A percentile compares a stretch with the other conserved stretches of the same genome.
Evolutionary conservation across 1,140 invertebrate genomes (phyloP).

Genomic region (Wiebesia pumilae): DNA sequence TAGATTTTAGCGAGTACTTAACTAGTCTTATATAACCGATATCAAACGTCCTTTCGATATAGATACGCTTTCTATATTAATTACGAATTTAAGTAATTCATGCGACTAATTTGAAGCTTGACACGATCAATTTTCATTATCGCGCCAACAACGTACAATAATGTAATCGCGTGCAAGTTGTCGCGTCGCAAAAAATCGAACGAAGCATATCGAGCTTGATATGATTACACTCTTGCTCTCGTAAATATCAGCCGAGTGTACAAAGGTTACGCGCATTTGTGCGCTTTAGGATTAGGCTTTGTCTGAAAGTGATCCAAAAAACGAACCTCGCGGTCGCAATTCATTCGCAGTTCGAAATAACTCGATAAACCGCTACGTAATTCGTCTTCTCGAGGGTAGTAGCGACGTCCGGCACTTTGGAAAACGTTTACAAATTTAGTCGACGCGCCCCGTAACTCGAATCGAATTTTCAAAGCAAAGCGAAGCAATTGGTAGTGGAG

Average conservation of each 20-base stretch:
- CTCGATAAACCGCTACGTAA: background rate
- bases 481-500: background rate
- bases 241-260: background rate
- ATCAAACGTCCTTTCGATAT: background rate
- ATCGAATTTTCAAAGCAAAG: conserved; percentile 32
- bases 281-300: no score
- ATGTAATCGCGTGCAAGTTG: background rate
- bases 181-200: background rate
- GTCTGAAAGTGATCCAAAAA: background rate
- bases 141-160: background rate
- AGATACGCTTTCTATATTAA: background rate
- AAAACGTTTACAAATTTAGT: background rate
- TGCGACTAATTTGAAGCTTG: background rate
- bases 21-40: background rate
- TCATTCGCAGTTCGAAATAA: background rate
- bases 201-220: background rate
- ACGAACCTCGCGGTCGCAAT: no score
- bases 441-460: background rate
- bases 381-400: background rate
- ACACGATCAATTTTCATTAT: background rate
- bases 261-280: background rate
- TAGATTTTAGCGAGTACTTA: background rate
- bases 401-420: background rate
- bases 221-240: background rate
- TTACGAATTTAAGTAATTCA: background rate